Conservation (phyloP, 2,797 vertebrate genomes). For the Pelochelys cantorii region DNA sequence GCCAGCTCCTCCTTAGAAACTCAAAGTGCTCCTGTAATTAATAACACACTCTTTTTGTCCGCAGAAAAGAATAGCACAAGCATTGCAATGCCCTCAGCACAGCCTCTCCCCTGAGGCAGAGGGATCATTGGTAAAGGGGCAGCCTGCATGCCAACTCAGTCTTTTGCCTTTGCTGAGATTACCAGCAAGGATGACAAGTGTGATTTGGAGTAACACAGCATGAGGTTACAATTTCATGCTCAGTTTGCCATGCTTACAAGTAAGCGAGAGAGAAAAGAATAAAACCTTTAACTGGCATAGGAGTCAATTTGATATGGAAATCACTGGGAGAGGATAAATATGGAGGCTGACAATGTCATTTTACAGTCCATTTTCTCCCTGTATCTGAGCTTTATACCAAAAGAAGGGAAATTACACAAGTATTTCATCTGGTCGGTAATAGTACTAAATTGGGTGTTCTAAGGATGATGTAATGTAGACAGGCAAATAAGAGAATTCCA, state of each 20-base stretch:
- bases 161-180: slow-evolving; percentile 60
- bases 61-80: slow-evolving; percentile 19
- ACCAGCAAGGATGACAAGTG: slow-evolving; percentile 60
- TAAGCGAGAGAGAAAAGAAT: slow-evolving; percentile 41
- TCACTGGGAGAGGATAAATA: slow-evolving; percentile 66
- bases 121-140: slow-evolving; percentile 37
- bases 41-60: not conserved
- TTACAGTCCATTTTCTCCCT: slow-evolving; percentile 71
- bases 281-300: slow-evolving; percentile 61
- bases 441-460: slow-evolving; percentile 67
- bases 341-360: slow-evolving; percentile 59
- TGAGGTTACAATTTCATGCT: slow-evolving; percentile 75
- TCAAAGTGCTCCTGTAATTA: slow-evolving; percentile 11
- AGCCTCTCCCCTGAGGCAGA: slow-evolving; percentile 17
- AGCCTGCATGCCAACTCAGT: slow-evolving; percentile 48
- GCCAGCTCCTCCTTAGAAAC: not conserved
- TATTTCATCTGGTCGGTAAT: slow-evolving; percentile 71
- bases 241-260: slow-evolving; percentile 70
- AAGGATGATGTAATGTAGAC: slow-evolving; percentile 57
- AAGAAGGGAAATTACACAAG: slow-evolving; percentile 72
- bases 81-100: slow-evolving; percentile 18
- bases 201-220: slow-evolving; percentile 72
- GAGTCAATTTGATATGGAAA: slow-evolving; percentile 73
- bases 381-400: slow-evolving; percentile 68
- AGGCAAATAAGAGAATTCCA: slow-evolving; percentile 49